Evolutionary conservation across 37 sponge, comb jelly and placozoan genomes (phyloP).

Genomic region (Chondrilla cf. caribensis): DNA sequence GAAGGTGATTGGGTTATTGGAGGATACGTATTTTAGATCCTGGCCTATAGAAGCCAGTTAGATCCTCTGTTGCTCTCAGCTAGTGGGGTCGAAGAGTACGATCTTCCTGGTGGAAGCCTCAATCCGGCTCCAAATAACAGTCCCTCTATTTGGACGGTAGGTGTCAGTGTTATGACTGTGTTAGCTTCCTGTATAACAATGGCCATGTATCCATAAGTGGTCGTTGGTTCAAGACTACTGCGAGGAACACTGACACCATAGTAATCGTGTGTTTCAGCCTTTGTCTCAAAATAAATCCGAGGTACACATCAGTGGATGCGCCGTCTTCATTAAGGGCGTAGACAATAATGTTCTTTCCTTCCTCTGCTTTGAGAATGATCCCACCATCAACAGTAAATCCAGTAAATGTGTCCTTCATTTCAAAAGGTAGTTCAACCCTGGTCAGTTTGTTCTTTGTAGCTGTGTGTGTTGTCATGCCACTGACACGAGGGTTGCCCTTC

Average conservation of each 20-base stretch:
- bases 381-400: background rate
- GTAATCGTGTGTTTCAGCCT: background rate
- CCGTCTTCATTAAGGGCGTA: conserved; percentile 28
- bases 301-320: conserved; percentile 19
- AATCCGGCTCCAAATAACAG: background rate
- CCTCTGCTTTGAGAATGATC: background rate
- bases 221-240: background rate
- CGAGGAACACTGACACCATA: background rate
- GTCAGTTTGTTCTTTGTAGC: background rate
- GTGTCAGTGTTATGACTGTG: conserved; percentile 28
- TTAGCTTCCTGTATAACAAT: conserved; percentile 46
- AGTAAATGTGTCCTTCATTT: background rate
- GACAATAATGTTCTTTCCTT: background rate
- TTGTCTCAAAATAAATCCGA: conserved; percentile 4
- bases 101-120: no score
- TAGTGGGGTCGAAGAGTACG: no score
- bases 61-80: background rate
- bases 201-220: background rate
- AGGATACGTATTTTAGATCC: background rate
- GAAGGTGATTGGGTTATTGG: conserved; percentile 21
- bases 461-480: background rate
- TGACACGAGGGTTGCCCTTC: background rate
- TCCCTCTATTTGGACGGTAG: background rate
- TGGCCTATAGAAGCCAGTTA: no score
- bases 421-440: background rate